Evolutionary conservation across 2,888 invertebrate genomes (phyloP).

Genomic region (Ptilodon capucinus): DNA sequence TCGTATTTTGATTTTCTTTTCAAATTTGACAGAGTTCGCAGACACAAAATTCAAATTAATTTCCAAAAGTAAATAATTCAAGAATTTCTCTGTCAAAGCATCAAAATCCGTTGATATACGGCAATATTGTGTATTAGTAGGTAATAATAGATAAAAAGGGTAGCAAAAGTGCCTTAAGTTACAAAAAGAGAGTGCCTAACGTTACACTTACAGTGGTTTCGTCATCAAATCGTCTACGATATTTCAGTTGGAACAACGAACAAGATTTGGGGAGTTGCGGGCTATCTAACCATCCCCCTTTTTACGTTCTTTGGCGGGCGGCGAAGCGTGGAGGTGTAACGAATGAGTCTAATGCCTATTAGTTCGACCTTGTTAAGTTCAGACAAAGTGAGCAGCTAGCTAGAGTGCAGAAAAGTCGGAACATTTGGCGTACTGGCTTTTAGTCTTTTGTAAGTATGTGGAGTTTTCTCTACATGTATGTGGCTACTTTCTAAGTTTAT

Average conservation of each 20-base stretch:
- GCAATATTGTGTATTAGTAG: too few species aligned
- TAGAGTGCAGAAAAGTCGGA: slow-evolving; percentile 59
- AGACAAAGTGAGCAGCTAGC: slow-evolving; percentile 65
- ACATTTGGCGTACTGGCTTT: slow-evolving; percentile 34
- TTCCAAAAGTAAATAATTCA: too few species aligned
- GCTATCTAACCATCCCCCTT: slow-evolving; percentile 56
- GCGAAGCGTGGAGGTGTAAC: slow-evolving; percentile 72
- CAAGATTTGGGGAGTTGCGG: slow-evolving; percentile 51
- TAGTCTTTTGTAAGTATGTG: background rate
- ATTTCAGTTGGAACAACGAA: slow-evolving; percentile 36
- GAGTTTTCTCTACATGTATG: background rate
- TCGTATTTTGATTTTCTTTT: too few species aligned
- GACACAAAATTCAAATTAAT: too few species aligned
- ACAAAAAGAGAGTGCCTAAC: background rate
- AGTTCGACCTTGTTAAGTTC: slow-evolving; percentile 76
- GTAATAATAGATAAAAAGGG: too few species aligned
- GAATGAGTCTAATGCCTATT: slow-evolving; percentile 75
- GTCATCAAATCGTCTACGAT: slow-evolving; percentile 26
- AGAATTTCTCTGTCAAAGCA: too few species aligned
- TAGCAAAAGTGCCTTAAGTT: too few species aligned
- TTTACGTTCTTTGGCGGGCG: slow-evolving; percentile 66
- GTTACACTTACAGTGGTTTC: slow-evolving; percentile 23
- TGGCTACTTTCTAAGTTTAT: background rate
- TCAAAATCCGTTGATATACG: too few species aligned
- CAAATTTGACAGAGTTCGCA: too few species aligned